Evolutionary conservation across 2,113 vertebrate species (phyloP).

Genomic region (Leptocoma aspasia): DNA sequence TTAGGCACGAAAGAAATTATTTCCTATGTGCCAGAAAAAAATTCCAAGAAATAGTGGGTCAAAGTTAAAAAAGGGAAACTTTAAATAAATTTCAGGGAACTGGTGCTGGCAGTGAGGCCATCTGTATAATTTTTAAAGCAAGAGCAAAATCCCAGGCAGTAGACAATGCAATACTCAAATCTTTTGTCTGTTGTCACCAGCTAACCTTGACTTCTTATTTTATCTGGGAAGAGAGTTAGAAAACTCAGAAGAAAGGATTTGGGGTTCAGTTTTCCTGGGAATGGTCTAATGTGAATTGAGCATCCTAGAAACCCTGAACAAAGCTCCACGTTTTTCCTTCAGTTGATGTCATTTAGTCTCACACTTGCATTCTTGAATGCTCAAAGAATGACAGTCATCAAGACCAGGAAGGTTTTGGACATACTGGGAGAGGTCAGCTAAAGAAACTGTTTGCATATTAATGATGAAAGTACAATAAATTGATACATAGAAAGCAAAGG

Average conservation of each 20-base stretch:
- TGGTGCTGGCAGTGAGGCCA: not conserved
- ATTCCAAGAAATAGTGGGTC: not conserved
- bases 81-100: constrained; percentile 1
- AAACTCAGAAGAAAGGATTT: not conserved
- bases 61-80: not conserved
- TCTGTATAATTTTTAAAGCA: not conserved
- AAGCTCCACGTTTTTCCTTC: not conserved
- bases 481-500: not conserved
- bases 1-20: not conserved
- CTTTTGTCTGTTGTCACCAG: not conserved
- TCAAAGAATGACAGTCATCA: not conserved
- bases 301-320: not conserved
- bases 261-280: not conserved
- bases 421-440: not conserved
- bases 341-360: not conserved
- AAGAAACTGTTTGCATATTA: not conserved
- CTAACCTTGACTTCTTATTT: not conserved
- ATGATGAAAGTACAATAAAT: not conserved
- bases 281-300: not conserved
- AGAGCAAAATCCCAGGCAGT: not conserved
- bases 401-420: not conserved
- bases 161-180: not conserved
- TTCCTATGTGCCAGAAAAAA: not conserved
- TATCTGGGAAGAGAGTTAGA: not conserved
- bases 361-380: not conserved